Evolutionary conservation across 2,797 vertebrate species (phyloP), one percentile per base, ranked within the genome.

Genomic region (Macroramphosus scolopax): DNA sequence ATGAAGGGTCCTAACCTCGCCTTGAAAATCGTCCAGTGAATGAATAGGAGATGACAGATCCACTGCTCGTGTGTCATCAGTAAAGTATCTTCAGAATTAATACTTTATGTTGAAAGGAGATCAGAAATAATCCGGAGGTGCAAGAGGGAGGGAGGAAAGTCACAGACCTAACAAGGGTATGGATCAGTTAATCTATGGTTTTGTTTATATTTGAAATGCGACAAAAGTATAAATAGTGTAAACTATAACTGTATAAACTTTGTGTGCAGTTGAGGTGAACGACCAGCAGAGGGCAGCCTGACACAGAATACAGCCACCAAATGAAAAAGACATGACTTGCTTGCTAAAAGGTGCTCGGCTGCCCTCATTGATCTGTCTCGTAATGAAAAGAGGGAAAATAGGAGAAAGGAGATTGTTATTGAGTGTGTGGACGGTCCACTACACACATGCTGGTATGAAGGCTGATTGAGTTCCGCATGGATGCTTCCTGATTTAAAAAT

Each of bases 231-330:
- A n/a, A n/a, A n/a, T n/a, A n/a, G n/a, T n/a, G n/a, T n/a, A n/a
- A n/a, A n/a, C n/a, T n/a, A n/a, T n/a, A n/a, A n/a, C n/a, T n/a
- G n/a, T n/a, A n/a, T n/a, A n/a, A n/a, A n/a, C n/a, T n/a, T n/a
- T n/a, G n/a, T n/a, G n/a, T n/a, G n/a, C n/a, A n/a, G n/a, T n/a
- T 65, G 9, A 42, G 36, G 3, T 16, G 6, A 50, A 10, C 13
- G 8, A 34, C 80, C 87, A 87, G 70, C 65, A 88, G 87, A 81
- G 81, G 87, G 84, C 80, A 42, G 43, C 18, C 47, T 46, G 15
- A 63, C 49, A 70, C 58, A 20, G 3, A 46, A 44, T 51, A 11
- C 1, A 39, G 30, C 34, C 15, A 47, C 12, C 33, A 14, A 15
- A 37, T 26, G 9, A 47, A n/a, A 11, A 36, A 17, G 12, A 45